Percentiles rank a stretch among this genome's conserved stretches.
Conservation (phyloP, 2,113 vertebrate species). For the Carassius carassius region DNA sequence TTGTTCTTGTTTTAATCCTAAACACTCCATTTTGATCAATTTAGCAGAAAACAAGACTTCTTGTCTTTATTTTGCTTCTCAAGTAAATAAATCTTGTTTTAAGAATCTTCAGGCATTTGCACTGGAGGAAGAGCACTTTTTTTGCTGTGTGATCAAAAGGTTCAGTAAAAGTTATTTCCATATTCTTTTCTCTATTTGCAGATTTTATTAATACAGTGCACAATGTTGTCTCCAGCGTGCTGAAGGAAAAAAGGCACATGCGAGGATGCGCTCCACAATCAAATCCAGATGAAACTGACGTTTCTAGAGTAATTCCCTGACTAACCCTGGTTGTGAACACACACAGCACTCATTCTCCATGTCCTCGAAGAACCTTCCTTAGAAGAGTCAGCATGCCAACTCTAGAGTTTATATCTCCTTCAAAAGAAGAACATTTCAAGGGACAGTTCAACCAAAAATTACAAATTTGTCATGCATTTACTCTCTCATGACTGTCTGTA, state of each 20-base stretch:
- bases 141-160: too few relatives aligned
- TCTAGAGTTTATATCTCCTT: not conserved
- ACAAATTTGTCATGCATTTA: constrained; percentile 14
- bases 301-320: constrained; percentile 43
- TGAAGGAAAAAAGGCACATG: not conserved
- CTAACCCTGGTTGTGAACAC: constrained; percentile 34
- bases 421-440: not conserved
- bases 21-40: too few relatives aligned
- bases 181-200: not conserved
- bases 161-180: too few relatives aligned
- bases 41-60: too few relatives aligned
- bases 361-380: constrained; percentile 44
- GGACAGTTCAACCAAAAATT: not conserved
- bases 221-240: not conserved
- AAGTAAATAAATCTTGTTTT: too few relatives aligned
- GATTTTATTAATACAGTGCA: not conserved
- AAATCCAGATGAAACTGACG: constrained; percentile 38
- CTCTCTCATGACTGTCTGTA: not conserved
- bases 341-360: constrained; percentile 32
- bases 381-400: not conserved
- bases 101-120: too few relatives aligned
- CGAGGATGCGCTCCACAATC: constrained; percentile 36
- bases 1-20: too few relatives aligned
- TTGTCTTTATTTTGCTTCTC: too few relatives aligned
- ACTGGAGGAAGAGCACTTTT: too few relatives aligned